Evolutionary conservation across 53 echinoderm and acorn worm species (phyloP).

Genomic region (Luidia sarsii): DNA sequence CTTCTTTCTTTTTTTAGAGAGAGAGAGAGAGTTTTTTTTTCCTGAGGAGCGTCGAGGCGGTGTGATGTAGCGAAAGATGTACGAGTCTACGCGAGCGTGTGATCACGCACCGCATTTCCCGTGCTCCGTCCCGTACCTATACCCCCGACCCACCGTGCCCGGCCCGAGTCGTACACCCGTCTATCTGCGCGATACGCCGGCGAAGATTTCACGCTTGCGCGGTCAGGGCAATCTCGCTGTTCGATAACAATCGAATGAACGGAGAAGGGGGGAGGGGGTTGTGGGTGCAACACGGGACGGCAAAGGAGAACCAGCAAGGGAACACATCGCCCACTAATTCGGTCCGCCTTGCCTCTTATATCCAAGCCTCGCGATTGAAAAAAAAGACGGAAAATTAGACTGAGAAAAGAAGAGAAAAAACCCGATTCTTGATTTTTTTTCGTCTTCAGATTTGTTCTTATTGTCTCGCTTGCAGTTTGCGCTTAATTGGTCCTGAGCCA

Average conservation of each 20-base stretch:
- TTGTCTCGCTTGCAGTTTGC: no score
- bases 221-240: conserved; percentile 22
- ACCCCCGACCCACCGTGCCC: no score
- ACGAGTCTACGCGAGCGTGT: conserved; percentile 1
- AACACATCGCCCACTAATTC: neutral
- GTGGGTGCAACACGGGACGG: no score
- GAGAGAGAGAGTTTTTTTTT: no score
- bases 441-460: no score
- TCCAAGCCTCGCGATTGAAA: neutral
- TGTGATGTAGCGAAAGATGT: neutral
- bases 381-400: neutral
- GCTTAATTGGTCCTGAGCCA: conserved; percentile 29
- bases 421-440: conserved; percentile 5
- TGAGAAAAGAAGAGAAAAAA: neutral
- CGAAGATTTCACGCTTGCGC: conserved; percentile 5
- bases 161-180: no score
- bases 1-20: no score
- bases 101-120: no score
- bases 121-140: conserved; percentile 24
- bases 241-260: conserved; percentile 49
- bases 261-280: neutral
- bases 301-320: no score
- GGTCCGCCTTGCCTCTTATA: neutral
- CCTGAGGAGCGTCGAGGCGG: no score
- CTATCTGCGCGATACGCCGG: conserved; percentile 15